Percentiles rank a stretch among this genome's conserved stretches.
These are phyloP conservation scores for Hylaea fasciaria DNA, from an alignment of 2,888 invertebrate species.

Conservation along the genomic window DNA sequence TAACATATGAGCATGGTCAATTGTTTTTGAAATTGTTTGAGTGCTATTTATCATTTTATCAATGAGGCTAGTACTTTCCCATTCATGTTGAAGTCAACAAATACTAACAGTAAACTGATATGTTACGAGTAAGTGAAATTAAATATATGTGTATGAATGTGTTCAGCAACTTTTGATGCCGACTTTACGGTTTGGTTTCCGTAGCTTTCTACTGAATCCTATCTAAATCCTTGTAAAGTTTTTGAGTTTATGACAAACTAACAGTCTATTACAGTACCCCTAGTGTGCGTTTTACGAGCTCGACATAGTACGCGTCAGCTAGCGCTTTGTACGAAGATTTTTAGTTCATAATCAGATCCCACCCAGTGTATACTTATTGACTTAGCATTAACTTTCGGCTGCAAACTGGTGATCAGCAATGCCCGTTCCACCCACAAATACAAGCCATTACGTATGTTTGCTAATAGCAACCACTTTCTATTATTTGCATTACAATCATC, in stretches of 20 bases:
- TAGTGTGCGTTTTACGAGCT: no score
- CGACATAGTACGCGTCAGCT: no score
- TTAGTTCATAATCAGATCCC: no score
- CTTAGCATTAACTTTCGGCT: constrained; percentile 4
- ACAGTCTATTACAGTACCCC: no score
- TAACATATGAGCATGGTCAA: constrained; percentile 28
- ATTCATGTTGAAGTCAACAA: constrained; percentile 9
- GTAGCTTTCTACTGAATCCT: no score
- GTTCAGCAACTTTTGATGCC: no score
- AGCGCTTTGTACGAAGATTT: no score
- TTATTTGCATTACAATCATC: constrained; percentile 52
- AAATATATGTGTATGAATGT: no score
- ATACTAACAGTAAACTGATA: neutral
- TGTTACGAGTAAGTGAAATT: neutral
- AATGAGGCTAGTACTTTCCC: constrained; percentile 23
- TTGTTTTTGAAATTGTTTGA: constrained; percentile 25
- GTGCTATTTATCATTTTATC: constrained; percentile 11
- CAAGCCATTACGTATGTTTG: constrained; percentile 21
- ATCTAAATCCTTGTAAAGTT: no score
- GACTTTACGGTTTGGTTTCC: no score
- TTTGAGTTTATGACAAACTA: no score
- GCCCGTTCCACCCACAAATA: constrained; percentile 2
- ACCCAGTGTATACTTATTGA: no score
- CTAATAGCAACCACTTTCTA: constrained; percentile 19
- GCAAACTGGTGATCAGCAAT: constrained; percentile 10